Percentiles rank a stretch among this genome's conserved stretches.
Evolutionary conservation across 2,797 vertebrate species (phyloP).

Genomic region (Arctocebus calabarensis): DNA sequence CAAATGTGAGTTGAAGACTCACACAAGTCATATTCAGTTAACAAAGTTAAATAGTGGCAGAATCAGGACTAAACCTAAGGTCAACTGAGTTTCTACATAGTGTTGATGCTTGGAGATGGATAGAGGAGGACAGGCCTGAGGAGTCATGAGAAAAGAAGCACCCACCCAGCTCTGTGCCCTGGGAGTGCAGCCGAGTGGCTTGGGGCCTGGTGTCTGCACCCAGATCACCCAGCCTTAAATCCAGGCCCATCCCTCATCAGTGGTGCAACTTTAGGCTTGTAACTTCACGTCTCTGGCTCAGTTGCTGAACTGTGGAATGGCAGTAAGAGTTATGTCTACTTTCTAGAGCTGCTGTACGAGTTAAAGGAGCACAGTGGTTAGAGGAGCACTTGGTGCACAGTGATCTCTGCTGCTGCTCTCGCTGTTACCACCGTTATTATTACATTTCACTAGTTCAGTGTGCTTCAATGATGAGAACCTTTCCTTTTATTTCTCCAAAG

Average conservation of each 20-base stretch:
- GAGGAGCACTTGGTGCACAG: neutral
- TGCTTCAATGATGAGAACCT: neutral
- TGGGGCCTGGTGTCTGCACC: neutral
- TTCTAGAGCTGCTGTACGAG: neutral
- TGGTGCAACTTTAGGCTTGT: neutral
- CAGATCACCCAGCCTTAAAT: neutral
- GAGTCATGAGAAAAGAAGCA: neutral
- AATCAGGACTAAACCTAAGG: neutral
- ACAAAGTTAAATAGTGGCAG: neutral
- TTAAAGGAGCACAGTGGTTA: neutral
- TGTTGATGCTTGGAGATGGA: neutral
- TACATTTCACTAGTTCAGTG: neutral
- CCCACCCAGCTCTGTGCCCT: neutral
- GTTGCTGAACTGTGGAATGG: neutral
- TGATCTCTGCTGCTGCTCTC: neutral
- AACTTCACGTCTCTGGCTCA: neutral
- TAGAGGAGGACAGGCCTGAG: neutral
- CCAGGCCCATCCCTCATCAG: neutral
- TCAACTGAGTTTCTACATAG: neutral
- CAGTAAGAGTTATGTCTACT: neutral
- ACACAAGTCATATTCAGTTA: neutral
- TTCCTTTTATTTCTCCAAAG: neutral
- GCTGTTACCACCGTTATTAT: neutral
- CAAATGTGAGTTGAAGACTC: neutral
- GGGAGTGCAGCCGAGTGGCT: neutral